Conservation (phyloP, 2,113 vertebrate species). For the Balaeniceps rex region DNA sequence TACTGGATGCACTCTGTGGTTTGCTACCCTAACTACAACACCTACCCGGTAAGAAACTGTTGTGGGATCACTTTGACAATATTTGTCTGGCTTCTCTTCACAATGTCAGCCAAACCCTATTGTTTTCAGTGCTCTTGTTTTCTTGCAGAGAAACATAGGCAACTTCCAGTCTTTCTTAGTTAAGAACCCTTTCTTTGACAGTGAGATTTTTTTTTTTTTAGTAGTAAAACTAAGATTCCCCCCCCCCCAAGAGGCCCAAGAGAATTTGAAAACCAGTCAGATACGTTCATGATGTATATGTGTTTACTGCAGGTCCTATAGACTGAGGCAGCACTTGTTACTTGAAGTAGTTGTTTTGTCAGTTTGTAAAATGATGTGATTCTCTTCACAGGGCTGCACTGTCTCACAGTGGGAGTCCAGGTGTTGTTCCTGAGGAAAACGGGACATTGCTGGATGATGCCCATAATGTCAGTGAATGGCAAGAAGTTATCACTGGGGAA, state of each 20-base stretch:
- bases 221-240: neutral
- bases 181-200: neutral
- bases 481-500: slow-evolving; percentile 90
- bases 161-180: neutral
- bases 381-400: slow-evolving; percentile 85
- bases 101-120: neutral
- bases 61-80: neutral
- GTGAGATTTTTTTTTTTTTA: neutral
- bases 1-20: slow-evolving; percentile 95
- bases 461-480: slow-evolving; percentile 93
- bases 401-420: slow-evolving; percentile 94
- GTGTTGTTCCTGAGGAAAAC: slow-evolving; percentile 83
- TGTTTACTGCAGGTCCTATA: neutral
- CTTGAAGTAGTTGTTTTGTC: neutral
- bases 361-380: neutral
- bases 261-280: neutral
- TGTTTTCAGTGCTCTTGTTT: neutral
- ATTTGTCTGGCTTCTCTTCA: neutral
- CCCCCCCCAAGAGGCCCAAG: neutral
- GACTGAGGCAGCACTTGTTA: too few relatives aligned
- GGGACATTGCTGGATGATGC: slow-evolving; percentile 82
- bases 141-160: neutral
- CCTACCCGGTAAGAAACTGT: slow-evolving; percentile 85
- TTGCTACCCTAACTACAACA: slow-evolving; percentile 93
- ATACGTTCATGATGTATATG: neutral